phyloP scores from a whole-genome alignment of 2,888 invertebrate species.

The Encarsia formosa region DNA sequence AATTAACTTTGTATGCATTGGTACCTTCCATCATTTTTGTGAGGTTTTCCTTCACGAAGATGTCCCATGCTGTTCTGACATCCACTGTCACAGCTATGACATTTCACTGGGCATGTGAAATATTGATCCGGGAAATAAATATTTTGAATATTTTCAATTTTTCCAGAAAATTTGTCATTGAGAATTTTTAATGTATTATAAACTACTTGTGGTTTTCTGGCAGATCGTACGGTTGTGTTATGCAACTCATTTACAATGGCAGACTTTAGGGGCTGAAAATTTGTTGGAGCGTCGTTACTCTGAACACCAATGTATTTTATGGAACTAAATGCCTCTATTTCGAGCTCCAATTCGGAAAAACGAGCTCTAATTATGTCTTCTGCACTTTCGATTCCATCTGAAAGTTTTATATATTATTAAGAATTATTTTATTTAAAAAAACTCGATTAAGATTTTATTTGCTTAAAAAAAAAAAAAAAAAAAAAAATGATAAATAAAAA shows the following conservation, averaged over 20 bases:
- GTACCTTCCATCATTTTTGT: slow-evolving; percentile 51
- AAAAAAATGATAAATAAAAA: no score
- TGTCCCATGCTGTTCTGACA: slow-evolving; percentile 68
- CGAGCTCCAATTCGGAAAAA: slow-evolving; percentile 61
- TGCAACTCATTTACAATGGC: slow-evolving; percentile 62
- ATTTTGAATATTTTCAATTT: slow-evolving; percentile 59
- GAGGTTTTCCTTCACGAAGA: slow-evolving; percentile 59
- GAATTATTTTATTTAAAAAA: no score
- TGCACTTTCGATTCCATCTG: slow-evolving; percentile 58
- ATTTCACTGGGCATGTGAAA: slow-evolving; percentile 70
- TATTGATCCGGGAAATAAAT: slow-evolving; percentile 74
- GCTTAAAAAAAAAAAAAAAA: no score
- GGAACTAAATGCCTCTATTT: slow-evolving; percentile 69
- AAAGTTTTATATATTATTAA: no score
- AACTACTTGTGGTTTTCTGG: slow-evolving; percentile 64
- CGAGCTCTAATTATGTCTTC: slow-evolving; percentile 61
- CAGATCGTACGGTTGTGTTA: slow-evolving; percentile 68
- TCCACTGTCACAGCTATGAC: slow-evolving; percentile 64
- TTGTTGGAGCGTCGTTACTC: slow-evolving; percentile 55
- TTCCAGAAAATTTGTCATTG: slow-evolving; percentile 72
- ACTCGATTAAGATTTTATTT: no score
- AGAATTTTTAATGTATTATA: slow-evolving; percentile 67
- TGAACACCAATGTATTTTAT: slow-evolving; percentile 66
- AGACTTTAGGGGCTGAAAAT: slow-evolving; percentile 59
- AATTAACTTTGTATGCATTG: not conserved